Evolutionary conservation across 2,797 vertebrate species (phyloP).

Genomic region (Enteromius anoplus): DNA sequence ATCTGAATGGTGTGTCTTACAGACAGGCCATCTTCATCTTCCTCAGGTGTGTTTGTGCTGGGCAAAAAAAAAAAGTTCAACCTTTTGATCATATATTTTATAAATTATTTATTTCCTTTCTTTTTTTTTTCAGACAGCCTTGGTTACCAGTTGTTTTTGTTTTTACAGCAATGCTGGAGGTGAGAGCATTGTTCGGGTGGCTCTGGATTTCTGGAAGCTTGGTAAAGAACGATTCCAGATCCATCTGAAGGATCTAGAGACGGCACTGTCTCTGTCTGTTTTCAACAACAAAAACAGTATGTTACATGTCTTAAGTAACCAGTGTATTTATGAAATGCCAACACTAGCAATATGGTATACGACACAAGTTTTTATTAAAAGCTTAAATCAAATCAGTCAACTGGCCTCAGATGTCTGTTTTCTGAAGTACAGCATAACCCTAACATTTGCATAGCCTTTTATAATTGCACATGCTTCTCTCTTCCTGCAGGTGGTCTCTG

Average conservation of each 20-base stretch:
- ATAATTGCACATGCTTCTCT: not conserved
- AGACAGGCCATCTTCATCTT: slow-evolving; percentile 91
- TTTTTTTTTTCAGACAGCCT: not conserved
- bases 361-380: too few relatives aligned
- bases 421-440: too few relatives aligned
- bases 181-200: slow-evolving; percentile 80
- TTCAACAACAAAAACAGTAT: slow-evolving; percentile 92
- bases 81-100: too few relatives aligned
- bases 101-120: too few relatives aligned
- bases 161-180: slow-evolving; percentile 86
- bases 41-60: slow-evolving; percentile 77
- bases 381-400: too few relatives aligned
- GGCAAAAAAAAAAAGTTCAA: too few relatives aligned
- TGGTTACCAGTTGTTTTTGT: not conserved
- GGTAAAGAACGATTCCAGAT: slow-evolving; percentile 84
- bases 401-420: too few relatives aligned
- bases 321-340: too few relatives aligned
- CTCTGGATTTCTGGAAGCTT: slow-evolving; percentile 85
- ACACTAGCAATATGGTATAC: too few relatives aligned
- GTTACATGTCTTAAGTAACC: slow-evolving; percentile 57
- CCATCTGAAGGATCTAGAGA: slow-evolving; percentile 85
- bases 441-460: not conserved
- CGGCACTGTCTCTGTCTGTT: slow-evolving; percentile 78
- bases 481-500: slow-evolving; percentile 85
- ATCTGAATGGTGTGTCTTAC: slow-evolving; percentile 87